These are phyloP conservation scores for Uropetala carovei DNA, from an alignment of 2,888 invertebrate species.

Conservation along the genomic window DNA sequence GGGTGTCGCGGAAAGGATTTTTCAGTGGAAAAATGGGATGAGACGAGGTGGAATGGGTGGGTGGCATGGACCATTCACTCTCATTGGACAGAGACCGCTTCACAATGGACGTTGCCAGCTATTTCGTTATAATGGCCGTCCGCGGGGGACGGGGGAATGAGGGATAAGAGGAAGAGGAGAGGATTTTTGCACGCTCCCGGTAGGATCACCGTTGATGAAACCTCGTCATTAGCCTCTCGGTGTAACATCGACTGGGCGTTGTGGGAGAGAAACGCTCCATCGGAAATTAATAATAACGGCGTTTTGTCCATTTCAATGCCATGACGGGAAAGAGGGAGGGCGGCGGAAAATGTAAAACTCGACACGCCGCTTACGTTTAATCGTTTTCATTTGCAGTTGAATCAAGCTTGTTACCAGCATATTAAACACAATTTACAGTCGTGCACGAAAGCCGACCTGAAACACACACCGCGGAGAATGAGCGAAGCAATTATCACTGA, in stretches of 20 bases:
- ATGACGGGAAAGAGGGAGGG: neutral
- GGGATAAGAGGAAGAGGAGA: neutral
- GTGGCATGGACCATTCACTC: constrained; percentile 56
- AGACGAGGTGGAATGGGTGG: neutral
- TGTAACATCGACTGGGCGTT: neutral
- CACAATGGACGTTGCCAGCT: constrained; percentile 22
- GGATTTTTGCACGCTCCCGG: neutral
- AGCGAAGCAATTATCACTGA: neutral
- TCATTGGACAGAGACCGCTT: constrained; percentile 41
- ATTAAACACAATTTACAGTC: neutral
- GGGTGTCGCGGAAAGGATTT: too few relatives aligned
- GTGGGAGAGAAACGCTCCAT: neutral
- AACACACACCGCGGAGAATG: neutral
- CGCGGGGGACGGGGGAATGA: neutral
- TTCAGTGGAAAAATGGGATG: too few relatives aligned
- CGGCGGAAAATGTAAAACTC: neutral
- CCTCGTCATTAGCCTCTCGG: neutral
- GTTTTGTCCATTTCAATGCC: neutral
- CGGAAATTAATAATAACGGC: constrained; percentile 20
- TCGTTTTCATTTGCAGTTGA: neutral
- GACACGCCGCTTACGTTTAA: neutral
- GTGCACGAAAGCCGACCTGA: neutral
- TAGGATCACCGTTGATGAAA: neutral
- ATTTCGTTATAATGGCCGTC: constrained; percentile 37
- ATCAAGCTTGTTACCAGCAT: constrained; percentile 14